Base-by-base conservation (phyloP, 2,113 vertebrate genomes). In the Chinchilla lanigera region DNA sequence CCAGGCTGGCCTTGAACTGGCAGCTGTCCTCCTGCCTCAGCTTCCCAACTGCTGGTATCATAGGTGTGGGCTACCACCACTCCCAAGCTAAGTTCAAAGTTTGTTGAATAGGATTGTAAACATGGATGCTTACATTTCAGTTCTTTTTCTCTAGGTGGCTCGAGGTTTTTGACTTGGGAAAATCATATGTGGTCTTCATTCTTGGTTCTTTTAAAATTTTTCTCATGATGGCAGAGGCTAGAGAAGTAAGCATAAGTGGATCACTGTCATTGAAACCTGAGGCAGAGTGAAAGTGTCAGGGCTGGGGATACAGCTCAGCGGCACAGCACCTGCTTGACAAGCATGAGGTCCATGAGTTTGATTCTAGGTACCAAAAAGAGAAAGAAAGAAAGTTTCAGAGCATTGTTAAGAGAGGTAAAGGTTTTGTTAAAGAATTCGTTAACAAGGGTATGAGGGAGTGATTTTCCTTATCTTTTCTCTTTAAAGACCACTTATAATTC, bases 171-270 rank as follows among this genome's bases (percentile, higher is more conserved):
- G 60, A 89, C n/a, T 77, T 96, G 87, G 60, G 52, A 58, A 92
- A 83, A 65, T 47, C 93, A 44, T 71, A 81, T 65, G 44, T 52
- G 61, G 11, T 88, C 17, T 71, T 97, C 47, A 75, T 67, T 92
- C 58, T 90, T 63, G 44, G 13, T 93, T 94, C 60, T 92, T 92
- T 73, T 54, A 89, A 87, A 95, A 61, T 93, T 94, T 22, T 94
- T 84, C 35, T 19, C 69, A 12, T 87, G 4, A 67, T 88, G 9
- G 58, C 86, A 89, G 93, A 96, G 41, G 35, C 75, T 84, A 63
- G 86, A 94, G 92, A 63, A 94, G 4, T 4, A 47, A 93, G 58
- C 69, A 11, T 52, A 92, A 52, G 9, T 83, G 8, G n/a, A 63
- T 85, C 56, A 56, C 20, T 86, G 14, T 92, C 58, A 28, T 50